Conservation (phyloP, 2,888 invertebrate species). For the Nezara viridula region DNA sequence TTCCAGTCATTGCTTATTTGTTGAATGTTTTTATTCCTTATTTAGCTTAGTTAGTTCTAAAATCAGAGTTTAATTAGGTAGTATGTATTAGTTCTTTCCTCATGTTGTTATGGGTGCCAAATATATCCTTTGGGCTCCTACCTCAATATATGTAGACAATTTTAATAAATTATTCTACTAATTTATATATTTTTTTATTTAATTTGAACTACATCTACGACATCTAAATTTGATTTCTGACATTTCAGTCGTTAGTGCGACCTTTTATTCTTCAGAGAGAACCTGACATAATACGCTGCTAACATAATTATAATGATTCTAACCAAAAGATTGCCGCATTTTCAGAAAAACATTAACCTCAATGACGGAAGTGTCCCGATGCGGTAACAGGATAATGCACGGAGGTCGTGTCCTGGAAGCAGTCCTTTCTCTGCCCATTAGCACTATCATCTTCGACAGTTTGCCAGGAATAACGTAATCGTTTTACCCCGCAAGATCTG, state of each 20-base stretch:
- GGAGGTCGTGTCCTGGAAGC: neutral
- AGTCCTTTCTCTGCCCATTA: slow-evolving; percentile 3
- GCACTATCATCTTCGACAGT: neutral
- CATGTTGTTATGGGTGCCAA: too few species aligned
- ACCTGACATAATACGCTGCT: neutral
- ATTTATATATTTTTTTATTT: too few species aligned
- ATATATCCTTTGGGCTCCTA: too few species aligned
- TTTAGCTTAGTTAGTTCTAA: too few species aligned
- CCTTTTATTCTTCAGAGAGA: neutral
- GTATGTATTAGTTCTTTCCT: too few species aligned
- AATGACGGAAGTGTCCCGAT: neutral
- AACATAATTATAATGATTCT: neutral
- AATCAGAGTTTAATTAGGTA: too few species aligned
- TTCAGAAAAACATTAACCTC: neutral
- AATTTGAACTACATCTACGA: too few species aligned
- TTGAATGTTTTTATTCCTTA: too few species aligned
- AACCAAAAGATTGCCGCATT: neutral
- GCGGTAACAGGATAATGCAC: neutral
- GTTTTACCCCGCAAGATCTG: neutral
- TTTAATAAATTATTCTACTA: too few species aligned
- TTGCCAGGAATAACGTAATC: neutral
- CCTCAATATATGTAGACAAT: too few species aligned
- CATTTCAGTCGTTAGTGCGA: neutral
- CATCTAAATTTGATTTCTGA: neutral
- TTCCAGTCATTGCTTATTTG: too few species aligned